Evolutionary conservation across 2,888 invertebrate genomes (phyloP), one percentile per base, ranked within the genome.

Genomic region (Caenorhabditis sp.): DNA sequence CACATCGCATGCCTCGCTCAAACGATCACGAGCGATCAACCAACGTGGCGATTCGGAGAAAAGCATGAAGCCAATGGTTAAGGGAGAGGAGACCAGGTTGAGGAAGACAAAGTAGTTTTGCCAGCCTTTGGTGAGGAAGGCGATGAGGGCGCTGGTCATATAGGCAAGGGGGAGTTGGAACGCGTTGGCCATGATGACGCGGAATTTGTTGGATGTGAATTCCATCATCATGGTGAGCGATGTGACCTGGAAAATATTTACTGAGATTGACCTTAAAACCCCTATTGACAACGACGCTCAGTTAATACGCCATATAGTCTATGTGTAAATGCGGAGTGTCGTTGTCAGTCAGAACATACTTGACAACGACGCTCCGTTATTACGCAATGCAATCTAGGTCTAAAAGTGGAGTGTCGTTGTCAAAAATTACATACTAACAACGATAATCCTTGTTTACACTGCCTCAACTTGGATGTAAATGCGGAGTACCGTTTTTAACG

Each of bases 31-130:
- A 4, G 84, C 83, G 10, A 85, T 75, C 43, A 85, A 66, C 85
- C 85, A 85, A 56, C 85, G 59, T 0, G 85, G 85, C 14, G 77
- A 77, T 63, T 85, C 85, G 27, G 82, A 66, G 69, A 83, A 83
- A 25, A 85, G 63, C 84, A 85, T 84, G 70, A 84, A 85, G 14
- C 78, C 84, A 63, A 85, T 84, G 56, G 82, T 74, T 25, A 84
- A 67, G 21, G 84, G 85, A 2, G 78, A 77, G 3, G 79, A 78
- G 54, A 85, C 80, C 38, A 84, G 75, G 65, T 85, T 85, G 50
- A 85, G 68, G 72, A 85, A 85, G n/a, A 85, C 78, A 64, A 85
- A 85, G 63, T 79, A 85, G 50, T 76, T 71, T 66, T 84, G 85
- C 85, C 85, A 85, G 38, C 82, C 83, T 64, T 78, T 78, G 0